These are phyloP conservation scores for Anodontia alba DNA, from an alignment of 2,888 invertebrate species.

Conservation along the genomic window DNA sequence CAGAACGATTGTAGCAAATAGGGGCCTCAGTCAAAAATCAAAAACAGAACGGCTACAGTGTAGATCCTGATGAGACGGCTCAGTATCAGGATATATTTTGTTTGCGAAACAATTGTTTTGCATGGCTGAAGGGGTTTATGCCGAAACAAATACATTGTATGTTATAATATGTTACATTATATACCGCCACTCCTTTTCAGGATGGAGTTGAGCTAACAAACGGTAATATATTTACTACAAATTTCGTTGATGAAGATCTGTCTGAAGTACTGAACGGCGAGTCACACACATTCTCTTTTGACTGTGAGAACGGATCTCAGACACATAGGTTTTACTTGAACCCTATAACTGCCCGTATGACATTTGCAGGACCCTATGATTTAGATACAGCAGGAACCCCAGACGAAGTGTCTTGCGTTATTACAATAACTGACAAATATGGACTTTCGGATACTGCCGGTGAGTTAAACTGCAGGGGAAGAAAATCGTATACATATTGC, in stretches of 20 bases:
- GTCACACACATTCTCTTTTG: slow-evolving; percentile 32
- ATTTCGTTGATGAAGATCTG: slow-evolving; percentile 41
- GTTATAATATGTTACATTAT: too few relatives aligned
- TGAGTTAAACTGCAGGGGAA: too few relatives aligned
- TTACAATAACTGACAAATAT: slow-evolving; percentile 45
- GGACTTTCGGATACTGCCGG: slow-evolving; percentile 44
- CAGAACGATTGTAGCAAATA: too few relatives aligned
- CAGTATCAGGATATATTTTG: too few relatives aligned
- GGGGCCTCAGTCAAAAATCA: too few relatives aligned
- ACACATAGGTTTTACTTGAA: slow-evolving; percentile 47
- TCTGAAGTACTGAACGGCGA: slow-evolving; percentile 20
- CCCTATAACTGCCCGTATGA: slow-evolving; percentile 22
- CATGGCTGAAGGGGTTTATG: too few relatives aligned
- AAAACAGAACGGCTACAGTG: too few relatives aligned
- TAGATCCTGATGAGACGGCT: too few relatives aligned
- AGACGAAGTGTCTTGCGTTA: slow-evolving; percentile 36
- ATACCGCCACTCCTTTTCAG: too few relatives aligned
- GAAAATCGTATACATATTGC: too few relatives aligned
- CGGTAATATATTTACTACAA: slow-evolving; percentile 23
- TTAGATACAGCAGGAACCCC: slow-evolving; percentile 43
- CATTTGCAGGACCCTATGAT: slow-evolving; percentile 43
- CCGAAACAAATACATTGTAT: too few relatives aligned
- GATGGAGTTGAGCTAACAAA: slow-evolving; percentile 26
- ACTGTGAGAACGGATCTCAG: slow-evolving; percentile 43
- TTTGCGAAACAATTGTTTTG: too few relatives aligned